These are phyloP conservation scores for Gonatopus flavifemur DNA, from an alignment of 1,140 invertebrate species.

Conservation along the genomic window DNA sequence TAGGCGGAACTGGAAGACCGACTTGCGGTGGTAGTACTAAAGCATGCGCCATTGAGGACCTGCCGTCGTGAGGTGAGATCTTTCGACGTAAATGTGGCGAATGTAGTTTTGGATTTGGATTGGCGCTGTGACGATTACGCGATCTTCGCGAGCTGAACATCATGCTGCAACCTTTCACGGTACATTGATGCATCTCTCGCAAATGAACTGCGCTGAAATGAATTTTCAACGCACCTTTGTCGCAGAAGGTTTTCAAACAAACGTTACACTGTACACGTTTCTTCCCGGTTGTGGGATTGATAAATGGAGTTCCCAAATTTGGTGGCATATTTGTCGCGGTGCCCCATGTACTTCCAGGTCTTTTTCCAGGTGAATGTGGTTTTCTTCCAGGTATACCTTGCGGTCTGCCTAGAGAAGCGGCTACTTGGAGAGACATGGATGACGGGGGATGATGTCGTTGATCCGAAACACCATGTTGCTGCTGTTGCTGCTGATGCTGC, in stretches of 20 bases:
- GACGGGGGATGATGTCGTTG: conserved; percentile 55
- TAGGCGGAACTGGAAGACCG: conserved; percentile 62
- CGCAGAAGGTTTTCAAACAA: conserved; percentile 98
- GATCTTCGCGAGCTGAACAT: conserved; percentile 97
- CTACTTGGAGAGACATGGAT: conserved; percentile 32
- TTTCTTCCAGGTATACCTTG: conserved; percentile 68
- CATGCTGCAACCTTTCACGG: conserved; percentile 98
- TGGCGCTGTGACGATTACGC: conserved; percentile 94
- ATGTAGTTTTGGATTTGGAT: conserved; percentile 98
- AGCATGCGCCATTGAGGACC: conserved; percentile 83
- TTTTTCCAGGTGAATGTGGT: conserved; percentile 83
- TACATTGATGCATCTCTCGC: conserved; percentile 99
- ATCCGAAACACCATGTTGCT: conserved; percentile 36
- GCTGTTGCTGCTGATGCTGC: conserved; percentile 15
- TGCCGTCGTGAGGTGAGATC: conserved; percentile 89
- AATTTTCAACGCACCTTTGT: conserved; percentile 99
- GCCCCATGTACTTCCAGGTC: conserved; percentile 74
- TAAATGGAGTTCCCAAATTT: conserved; percentile 85
- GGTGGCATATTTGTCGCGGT: conserved; percentile 73
- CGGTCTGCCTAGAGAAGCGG: conserved; percentile 47
- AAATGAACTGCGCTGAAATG: conserved; percentile 99
- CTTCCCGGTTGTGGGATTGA: conserved; percentile 89
- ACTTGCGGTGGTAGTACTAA: conserved; percentile 74
- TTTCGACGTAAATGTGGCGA: conserved; percentile 89
- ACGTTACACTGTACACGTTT: conserved; percentile 98